Conservation (phyloP, 2,888 invertebrate species). For the Drepanosiphum platanoidis region DNA sequence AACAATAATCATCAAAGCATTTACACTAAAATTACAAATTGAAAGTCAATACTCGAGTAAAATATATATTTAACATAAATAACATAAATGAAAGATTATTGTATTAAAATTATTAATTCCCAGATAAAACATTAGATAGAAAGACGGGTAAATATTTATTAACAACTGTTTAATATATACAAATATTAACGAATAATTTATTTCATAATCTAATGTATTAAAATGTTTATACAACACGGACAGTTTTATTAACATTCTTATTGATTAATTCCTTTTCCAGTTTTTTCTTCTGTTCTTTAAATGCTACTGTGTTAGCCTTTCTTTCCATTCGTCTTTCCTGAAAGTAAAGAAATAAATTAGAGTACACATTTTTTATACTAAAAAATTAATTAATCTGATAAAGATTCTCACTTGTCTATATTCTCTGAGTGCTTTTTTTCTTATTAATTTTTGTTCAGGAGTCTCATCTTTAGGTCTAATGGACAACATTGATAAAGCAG, state of each 20-base stretch:
- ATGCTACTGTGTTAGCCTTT: slow-evolving; percentile 82
- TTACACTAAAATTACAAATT: too few relatives aligned
- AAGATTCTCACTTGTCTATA: slow-evolving; percentile 66
- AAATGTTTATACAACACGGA: slow-evolving; percentile 34
- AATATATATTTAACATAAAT: too few relatives aligned
- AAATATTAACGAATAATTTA: neutral
- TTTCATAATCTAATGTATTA: neutral
- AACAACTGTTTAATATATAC: slow-evolving; percentile 13
- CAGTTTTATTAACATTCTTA: slow-evolving; percentile 69
- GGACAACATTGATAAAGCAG: slow-evolving; percentile 74
- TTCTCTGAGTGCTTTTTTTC: slow-evolving; percentile 77
- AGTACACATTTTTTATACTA: neutral
- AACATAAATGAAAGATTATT: too few relatives aligned
- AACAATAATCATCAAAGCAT: too few relatives aligned
- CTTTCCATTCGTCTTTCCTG: slow-evolving; percentile 81
- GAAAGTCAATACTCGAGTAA: too few relatives aligned
- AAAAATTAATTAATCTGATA: neutral
- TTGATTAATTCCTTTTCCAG: slow-evolving; percentile 82
- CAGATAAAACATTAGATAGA: too few relatives aligned
- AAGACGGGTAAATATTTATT: too few relatives aligned
- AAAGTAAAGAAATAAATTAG: slow-evolving; percentile 63
- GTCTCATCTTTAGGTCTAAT: slow-evolving; percentile 82
- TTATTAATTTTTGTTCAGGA: slow-evolving; percentile 79
- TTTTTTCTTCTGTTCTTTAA: slow-evolving; percentile 85
- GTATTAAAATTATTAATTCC: too few relatives aligned